A percentile compares a stretch with the other conserved stretches of the same genome.
Conservation (phyloP, 2,888 invertebrate genomes). For the Stenodera caucasica region DNA sequence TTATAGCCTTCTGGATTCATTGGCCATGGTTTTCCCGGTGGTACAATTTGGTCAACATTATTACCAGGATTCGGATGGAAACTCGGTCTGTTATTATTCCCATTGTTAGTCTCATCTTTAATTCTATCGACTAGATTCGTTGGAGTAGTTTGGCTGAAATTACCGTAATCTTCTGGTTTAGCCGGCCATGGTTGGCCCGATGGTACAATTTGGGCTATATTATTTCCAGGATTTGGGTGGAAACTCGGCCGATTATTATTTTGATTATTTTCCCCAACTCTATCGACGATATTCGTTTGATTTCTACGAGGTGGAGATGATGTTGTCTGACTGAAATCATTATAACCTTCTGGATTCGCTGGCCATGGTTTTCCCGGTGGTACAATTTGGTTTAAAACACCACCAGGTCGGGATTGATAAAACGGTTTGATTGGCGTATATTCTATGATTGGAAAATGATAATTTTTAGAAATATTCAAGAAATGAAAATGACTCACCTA, state of each 20-base stretch:
- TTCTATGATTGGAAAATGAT: neutral
- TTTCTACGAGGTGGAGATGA: neutral
- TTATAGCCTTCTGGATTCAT: constrained; percentile 7
- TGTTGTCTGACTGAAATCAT: constrained; percentile 9
- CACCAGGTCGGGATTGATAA: constrained; percentile 7
- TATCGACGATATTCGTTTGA: constrained; percentile 7
- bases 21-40: constrained; percentile 19
- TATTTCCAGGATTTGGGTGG: constrained; percentile 17
- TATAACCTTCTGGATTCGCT: constrained; percentile 20
- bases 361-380: constrained; percentile 35
- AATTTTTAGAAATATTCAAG: neutral
- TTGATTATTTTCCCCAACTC: neutral
- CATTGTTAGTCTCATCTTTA: neutral
- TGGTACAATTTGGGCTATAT: constrained; percentile 28
- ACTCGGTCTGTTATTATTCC: constrained; percentile 4
- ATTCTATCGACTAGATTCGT: constrained; percentile 9
- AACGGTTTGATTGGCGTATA: constrained; percentile 17
- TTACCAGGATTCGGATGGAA: constrained; percentile 14
- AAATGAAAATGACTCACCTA: neutral
- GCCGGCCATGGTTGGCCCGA: constrained; percentile 33
- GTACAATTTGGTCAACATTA: constrained; percentile 13
- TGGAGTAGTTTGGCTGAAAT: constrained; percentile 6
- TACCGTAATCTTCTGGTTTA: constrained; percentile 16
- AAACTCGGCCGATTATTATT: constrained; percentile 5
- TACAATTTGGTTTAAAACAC: constrained; percentile 24